Conservation (phyloP, 2,888 invertebrate species). For the Cerastis leucographa region DNA sequence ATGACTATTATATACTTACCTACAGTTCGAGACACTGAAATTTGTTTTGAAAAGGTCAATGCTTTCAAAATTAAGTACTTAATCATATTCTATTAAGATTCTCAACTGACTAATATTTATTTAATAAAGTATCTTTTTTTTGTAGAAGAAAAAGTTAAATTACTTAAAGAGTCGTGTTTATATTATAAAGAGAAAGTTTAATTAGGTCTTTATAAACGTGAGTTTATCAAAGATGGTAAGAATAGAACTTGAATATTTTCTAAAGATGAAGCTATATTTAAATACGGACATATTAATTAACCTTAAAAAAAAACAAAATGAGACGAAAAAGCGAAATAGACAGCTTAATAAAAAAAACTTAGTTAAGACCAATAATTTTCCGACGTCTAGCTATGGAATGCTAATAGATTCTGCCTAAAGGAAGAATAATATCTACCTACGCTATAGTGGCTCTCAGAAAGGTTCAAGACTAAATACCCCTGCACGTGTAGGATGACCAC, state of each 20-base stretch:
- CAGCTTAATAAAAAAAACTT: slow-evolving; percentile 31
- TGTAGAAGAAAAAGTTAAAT: background rate
- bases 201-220: background rate
- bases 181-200: background rate
- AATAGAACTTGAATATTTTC: background rate
- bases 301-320: background rate
- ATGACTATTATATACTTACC: background rate
- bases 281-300: background rate
- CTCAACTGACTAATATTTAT: slow-evolving; percentile 8
- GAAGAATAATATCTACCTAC: slow-evolving; percentile 46
- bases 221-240: background rate
- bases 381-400: slow-evolving; percentile 40
- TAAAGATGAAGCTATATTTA: background rate
- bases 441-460: slow-evolving; percentile 14
- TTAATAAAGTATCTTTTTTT: background rate
- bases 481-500: too few relatives aligned
- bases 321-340: slow-evolving; percentile 15
- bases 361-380: slow-evolving; percentile 11
- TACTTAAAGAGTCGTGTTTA: background rate
- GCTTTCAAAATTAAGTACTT: background rate
- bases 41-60: background rate
- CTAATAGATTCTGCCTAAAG: slow-evolving; percentile 61
- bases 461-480: too few relatives aligned
- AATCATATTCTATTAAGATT: background rate
- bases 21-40: background rate